Evolutionary conservation across 2,113 vertebrate species (phyloP), one percentile per base, ranked within the genome.

Genomic region (Grus americana): DNA sequence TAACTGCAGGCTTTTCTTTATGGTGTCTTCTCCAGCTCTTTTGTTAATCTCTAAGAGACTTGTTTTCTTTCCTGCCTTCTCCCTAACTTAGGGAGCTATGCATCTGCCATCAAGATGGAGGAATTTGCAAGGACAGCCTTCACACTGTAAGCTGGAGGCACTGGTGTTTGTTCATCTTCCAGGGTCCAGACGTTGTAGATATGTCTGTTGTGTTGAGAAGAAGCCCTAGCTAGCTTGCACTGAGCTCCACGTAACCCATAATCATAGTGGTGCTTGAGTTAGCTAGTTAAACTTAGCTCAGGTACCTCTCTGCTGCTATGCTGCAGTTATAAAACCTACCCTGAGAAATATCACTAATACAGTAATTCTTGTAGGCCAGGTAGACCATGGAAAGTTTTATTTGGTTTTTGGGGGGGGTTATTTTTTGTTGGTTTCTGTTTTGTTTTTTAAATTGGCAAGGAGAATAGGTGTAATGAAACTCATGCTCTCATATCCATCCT

Each of bases 11-110:
- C 59, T 65, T 80, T 80, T 88, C 54, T 91, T 12, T 92, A 5
- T 90, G 49, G 58, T 88, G 22, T 80, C 54, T 88, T 90, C 58
- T 86, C 34, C 40, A 80, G 24, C 55, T 84, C 26, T 74, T 78
- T 8, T 58, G 18, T 84, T 92, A 24, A 55, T 87, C 61, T 91
- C 87, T 63, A 9, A 59, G 90, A 94, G 32, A 76, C 24, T 70
- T 86, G 27, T 90, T 95, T 95, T 75, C 75, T 91, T 88, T 96
- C 86, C 65, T 91, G 74, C 93, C 90, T 85, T 93, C 92, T 97
- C 93, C 93, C 88, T 94, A 2, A 30, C 17, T 1, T 63, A 59
- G 87, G 92, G 93, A 93, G 93, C 81, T 93, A 10, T 81, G 87
- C 73, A 55, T 55, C 70, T 87, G 81, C 92, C 66, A 42, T 67